Evolutionary conservation across 2,888 invertebrate genomes (phyloP), one percentile per base, ranked within the genome.

Genomic region (Myathropa florea): DNA sequence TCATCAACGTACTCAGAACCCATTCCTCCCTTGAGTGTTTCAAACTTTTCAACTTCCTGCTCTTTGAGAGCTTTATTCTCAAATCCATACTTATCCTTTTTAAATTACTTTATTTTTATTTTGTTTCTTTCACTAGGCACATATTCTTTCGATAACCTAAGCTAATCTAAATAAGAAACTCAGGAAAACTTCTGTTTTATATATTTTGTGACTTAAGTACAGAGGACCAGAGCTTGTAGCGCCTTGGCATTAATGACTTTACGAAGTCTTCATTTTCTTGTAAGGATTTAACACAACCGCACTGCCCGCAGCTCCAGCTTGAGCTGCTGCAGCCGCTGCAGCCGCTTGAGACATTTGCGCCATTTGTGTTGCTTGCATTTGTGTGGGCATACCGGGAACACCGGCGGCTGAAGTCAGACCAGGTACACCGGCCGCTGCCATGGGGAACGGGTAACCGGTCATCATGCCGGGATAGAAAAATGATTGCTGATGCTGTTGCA

Each of bases 241-340:
- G 26, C 18, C 14, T 65, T 64, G 3, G 30, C n/a, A 3, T 18
- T 23, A 14, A 21, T n/a, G 46, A 64, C 57, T 70, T 90, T 93
- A 93, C 79, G 93, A 97, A 90, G 97, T 97, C 94, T 97, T 97
- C 95, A 97, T 96, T 94, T 97, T 97, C 94, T 97, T 97, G 93
- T 96, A 97, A 80, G 97, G 97, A 92, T 97, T 97, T 92, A 96
- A 94, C 24, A 95, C 95, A 83, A 94, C 94, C 88, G 93, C 91
- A 86, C 90, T 92, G 46, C 91, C 91, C 0, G 89, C 88, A 12
- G 65, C 71, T 6, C 83, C 83, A 0, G 89, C 88, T 2, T 88
- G 79, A 0, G 88, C 82, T 2, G 89, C 88, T 6, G 89, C 88
- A 0, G 90, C 89, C 0, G 90, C 89, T 1, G 90, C 89, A 21